These are phyloP conservation scores for Drosophila austrosaltans DNA, from an alignment of 2,888 invertebrate species.

Conservation along the genomic window DNA sequence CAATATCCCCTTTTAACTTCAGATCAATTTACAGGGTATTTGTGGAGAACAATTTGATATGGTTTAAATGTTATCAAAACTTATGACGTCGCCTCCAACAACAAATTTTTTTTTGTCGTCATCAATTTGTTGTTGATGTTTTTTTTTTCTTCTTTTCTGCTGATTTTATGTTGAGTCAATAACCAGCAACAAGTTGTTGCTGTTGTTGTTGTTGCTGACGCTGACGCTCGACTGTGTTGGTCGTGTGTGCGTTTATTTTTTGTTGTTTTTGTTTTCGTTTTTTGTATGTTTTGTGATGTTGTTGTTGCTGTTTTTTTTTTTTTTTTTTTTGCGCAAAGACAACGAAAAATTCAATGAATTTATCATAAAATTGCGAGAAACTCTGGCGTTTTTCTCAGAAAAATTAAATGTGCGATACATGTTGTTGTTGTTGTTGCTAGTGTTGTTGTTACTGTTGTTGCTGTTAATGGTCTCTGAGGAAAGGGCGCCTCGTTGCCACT, in stretches of 20 bases:
- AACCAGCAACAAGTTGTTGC: constrained; percentile 37
- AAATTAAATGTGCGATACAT: constrained; percentile 66
- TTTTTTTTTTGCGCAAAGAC: constrained; percentile 43
- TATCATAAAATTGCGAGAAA: constrained; percentile 82
- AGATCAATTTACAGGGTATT: too few species aligned
- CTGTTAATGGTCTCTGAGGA: constrained; percentile 30
- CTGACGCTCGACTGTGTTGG: constrained; percentile 11
- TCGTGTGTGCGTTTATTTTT: constrained; percentile 31
- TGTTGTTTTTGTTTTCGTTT: constrained; percentile 12
- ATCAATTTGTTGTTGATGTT: constrained; percentile 17
- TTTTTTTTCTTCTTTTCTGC: not conserved
- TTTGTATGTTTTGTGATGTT: not conserved
- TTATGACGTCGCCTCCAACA: not conserved
- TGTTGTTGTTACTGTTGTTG: constrained; percentile 25
- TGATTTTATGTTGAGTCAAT: constrained; percentile 34
- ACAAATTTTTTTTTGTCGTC: constrained; percentile 28
- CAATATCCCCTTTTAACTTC: too few species aligned
- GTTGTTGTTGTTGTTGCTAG: constrained; percentile 19
- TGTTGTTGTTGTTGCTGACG: constrained; percentile 26
- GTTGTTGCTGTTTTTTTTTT: not conserved
- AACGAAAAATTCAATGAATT: constrained; percentile 80
- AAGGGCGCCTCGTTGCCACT: constrained; percentile 57
- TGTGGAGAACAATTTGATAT: constrained; percentile 8
- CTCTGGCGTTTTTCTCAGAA: constrained; percentile 79
- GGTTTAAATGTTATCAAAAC: constrained; percentile 5